These are phyloP conservation scores for Micronycteris hirsuta DNA, from an alignment of 2,113 vertebrate species.

Conservation along the genomic window DNA sequence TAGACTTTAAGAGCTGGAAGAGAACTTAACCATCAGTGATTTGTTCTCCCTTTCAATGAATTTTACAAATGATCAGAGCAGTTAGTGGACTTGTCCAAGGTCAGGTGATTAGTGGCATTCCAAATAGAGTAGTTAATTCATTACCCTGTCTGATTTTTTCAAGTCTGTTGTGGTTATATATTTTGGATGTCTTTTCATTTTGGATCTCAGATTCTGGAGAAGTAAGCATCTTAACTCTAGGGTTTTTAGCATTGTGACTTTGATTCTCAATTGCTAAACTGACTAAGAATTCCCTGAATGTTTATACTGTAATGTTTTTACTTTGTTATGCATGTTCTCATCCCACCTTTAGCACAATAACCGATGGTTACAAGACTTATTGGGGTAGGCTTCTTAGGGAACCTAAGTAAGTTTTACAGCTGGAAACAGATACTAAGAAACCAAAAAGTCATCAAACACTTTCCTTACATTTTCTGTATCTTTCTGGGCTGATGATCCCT, in stretches of 20 bases:
- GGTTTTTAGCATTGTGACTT: slow-evolving; percentile 16
- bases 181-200: slow-evolving; percentile 24
- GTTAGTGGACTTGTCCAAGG: background rate
- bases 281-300: background rate
- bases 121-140: background rate
- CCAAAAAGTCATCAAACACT: background rate
- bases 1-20: background rate
- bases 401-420: background rate
- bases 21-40: background rate
- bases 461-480: background rate
- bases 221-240: background rate
- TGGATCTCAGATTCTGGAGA: slow-evolving; percentile 32
- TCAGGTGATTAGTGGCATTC: background rate
- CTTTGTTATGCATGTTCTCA: background rate
- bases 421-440: slow-evolving; percentile 24
- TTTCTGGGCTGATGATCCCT: background rate
- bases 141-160: slow-evolving; percentile 7
- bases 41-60: background rate
- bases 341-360: background rate
- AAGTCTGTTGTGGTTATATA: background rate
- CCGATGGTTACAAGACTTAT: background rate
- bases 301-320: background rate
- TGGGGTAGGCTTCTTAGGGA: background rate
- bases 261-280: background rate
- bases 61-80: background rate